These are phyloP conservation scores for Globodera rostochiensis DNA, from an alignment of 1,140 invertebrate genomes.

Conservation along the genomic window DNA sequence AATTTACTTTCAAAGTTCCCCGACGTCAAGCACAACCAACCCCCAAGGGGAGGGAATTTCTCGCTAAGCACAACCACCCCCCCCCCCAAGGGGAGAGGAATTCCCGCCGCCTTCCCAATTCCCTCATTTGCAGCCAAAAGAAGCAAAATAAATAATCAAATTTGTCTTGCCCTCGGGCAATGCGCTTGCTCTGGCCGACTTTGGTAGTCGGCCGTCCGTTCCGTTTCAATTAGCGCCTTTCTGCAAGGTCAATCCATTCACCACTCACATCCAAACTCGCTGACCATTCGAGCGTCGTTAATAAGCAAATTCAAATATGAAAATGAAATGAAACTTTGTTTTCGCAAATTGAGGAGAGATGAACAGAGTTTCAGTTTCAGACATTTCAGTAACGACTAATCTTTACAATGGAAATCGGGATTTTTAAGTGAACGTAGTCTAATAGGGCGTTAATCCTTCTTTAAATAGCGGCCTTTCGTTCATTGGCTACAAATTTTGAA, in stretches of 20 bases:
- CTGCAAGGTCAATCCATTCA: conserved; percentile 3
- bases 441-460: too few species aligned
- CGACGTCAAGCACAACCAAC: not conserved
- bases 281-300: conserved; percentile 2
- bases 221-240: conserved; percentile 20
- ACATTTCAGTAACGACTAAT: too few species aligned
- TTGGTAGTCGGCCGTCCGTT: conserved; percentile 2
- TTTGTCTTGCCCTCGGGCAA: not conserved
- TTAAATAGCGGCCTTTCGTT: too few species aligned
- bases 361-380: too few species aligned
- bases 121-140: conserved; percentile 18
- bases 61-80: not conserved
- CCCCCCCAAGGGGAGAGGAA: not conserved
- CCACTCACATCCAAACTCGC: not conserved
- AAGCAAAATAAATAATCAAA: not conserved
- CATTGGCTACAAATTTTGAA: not conserved
- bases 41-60: not conserved
- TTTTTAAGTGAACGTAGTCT: too few species aligned
- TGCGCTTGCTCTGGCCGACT: not conserved
- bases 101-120: not conserved
- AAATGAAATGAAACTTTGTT: not conserved
- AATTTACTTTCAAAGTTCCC: conserved; percentile 16
- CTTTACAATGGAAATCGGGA: too few species aligned
- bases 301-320: not conserved
- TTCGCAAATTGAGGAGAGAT: not conserved